Base-by-base conservation (phyloP, 1,140 invertebrate species). In the Papilio helenus region DNA sequence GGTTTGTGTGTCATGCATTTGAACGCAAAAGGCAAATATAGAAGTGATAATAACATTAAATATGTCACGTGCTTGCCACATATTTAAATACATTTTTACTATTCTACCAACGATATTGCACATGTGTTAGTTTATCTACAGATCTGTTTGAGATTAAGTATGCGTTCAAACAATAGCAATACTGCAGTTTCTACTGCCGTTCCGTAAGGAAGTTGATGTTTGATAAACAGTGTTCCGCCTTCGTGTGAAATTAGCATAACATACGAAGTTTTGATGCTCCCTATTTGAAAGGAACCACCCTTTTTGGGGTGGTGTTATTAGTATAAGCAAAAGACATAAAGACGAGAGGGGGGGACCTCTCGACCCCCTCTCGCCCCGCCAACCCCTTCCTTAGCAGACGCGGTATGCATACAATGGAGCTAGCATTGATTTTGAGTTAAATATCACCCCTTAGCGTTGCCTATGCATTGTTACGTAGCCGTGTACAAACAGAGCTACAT, bases 301-400 rank as follows among this genome's bases (percentile, higher is more conserved):
- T 89, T 86, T 84, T 80, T 80, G 85, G 84, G 89, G 88, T 90
- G 87, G 86, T 85, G 86, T 89, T 92, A 92, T 92, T 92, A 92
- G 89, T 92, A 90, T 90, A 91, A 90, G 89, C 88, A 90, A 87
- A 88, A 92, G 89, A 90, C 87, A 90, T 90, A 90, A 89, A 87
- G 83, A 29, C 26, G 23, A 55, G 51, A 55, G 51, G 51, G 51
- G 46, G 51, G 51, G 23, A 26, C 61, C 61, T 68, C 61, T 68
- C 61, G 61, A 80, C 87, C 88, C 87, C 72, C 86, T 83, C 83
- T 72, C 76, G 76, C 78, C 71, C 76, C 23, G 44, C 72, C 44
- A 26, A 74, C 89, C 88, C 72, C 88, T 84, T 84, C 74, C 79
- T 80, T 76, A 76, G 83, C 82, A 88, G 86, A 91, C 89, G 88